A percentile compares a stretch with the other conserved stretches of the same genome.
Conservation (phyloP, 2,113 vertebrate species). For the Salvelinus alpinus region DNA sequence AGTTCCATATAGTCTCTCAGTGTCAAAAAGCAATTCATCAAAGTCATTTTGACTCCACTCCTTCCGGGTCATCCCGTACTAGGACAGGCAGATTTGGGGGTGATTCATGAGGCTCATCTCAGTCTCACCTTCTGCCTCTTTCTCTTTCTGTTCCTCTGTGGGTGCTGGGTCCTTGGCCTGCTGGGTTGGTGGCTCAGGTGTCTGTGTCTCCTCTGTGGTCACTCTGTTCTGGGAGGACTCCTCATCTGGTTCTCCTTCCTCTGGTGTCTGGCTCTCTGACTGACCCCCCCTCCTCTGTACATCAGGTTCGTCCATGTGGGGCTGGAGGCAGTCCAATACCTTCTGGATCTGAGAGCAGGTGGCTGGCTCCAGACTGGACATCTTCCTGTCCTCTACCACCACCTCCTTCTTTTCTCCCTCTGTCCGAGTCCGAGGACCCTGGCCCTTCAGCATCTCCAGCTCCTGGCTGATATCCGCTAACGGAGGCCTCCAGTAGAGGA, state of each 20-base stretch:
- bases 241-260: conserved; percentile 47
- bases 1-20: too few relatives aligned
- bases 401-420: too few relatives aligned
- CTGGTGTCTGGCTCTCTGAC: conserved; percentile 50
- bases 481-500: conserved; percentile 84
- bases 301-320: too few relatives aligned
- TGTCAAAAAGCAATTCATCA: too few relatives aligned
- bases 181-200: neutral
- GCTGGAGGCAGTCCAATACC: too few relatives aligned
- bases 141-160: conserved; percentile 46
- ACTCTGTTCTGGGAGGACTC: conserved; percentile 38
- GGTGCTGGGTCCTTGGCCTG: conserved; percentile 23
- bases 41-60: conserved; percentile 4
- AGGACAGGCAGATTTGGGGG: conserved; percentile 53
- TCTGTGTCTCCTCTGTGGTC: conserved; percentile 30
- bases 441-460: too few relatives aligned
- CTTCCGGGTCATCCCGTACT: conserved; percentile 37
- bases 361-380: too few relatives aligned
- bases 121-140: conserved; percentile 58
- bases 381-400: too few relatives aligned
- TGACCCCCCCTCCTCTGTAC: conserved; percentile 18
- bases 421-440: too few relatives aligned
- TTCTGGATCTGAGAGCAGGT: too few relatives aligned
- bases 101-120: conserved; percentile 46
- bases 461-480: conserved; percentile 40